Percentiles rank a stretch among this genome's conserved stretches.
phyloP scores from a whole-genome alignment of 2,113 vertebrate species.

The Chunga burmeisteri region DNA sequence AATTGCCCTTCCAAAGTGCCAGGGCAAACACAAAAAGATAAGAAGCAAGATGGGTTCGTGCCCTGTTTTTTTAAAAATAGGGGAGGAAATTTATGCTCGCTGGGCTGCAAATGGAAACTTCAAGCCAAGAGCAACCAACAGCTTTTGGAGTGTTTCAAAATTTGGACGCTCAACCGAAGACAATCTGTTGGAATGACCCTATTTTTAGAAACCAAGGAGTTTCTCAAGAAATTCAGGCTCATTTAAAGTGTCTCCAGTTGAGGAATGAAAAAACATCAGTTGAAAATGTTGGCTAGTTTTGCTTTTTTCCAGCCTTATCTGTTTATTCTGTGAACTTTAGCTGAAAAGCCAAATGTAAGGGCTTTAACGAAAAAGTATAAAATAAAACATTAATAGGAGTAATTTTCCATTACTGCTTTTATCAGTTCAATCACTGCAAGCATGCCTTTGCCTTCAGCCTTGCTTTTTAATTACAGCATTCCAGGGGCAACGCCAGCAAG shows the following conservation, averaged over 20 bases:
- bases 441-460: background rate
- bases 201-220: background rate
- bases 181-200: background rate
- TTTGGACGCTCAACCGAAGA: background rate
- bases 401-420: background rate
- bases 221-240: conserved; percentile 7
- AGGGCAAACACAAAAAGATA: background rate
- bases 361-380: background rate
- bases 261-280: background rate
- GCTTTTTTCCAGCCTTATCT: background rate
- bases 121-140: background rate
- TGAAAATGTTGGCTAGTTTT: background rate
- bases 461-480: background rate
- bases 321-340: background rate
- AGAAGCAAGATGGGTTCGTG: background rate
- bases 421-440: background rate
- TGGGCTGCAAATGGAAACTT: background rate
- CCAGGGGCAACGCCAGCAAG: background rate
- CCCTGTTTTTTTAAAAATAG: background rate
- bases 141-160: conserved; percentile 7
- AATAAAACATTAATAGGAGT: background rate
- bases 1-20: background rate
- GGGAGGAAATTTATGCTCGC: background rate
- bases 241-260: background rate
- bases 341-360: background rate